Evolutionary conservation across 2,888 invertebrate genomes (phyloP), one percentile per base, ranked within the genome.

Genomic region (Drosophila affinis): DNA sequence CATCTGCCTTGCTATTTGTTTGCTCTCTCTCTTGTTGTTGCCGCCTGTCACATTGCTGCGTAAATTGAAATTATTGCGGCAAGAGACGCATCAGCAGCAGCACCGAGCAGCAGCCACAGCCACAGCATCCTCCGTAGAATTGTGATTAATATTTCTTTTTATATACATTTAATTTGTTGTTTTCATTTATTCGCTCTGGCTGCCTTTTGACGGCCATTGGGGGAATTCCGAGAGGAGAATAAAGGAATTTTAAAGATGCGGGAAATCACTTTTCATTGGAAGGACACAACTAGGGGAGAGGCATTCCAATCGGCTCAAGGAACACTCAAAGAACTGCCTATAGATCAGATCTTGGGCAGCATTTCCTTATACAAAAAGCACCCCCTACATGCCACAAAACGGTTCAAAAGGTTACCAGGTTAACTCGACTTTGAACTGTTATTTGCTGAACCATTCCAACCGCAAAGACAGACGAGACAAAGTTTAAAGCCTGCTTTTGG

Each of bases 1-100:
- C 72, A 74, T 71, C 77, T 77, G 69, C 72, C 71, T 62, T 57
- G 72, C 17, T 62, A 29, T 58, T 69, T 76, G 62, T 76, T 79
- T 70, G 58, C 55, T 75, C 29, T 27, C 29, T 27, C 27, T 29
- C 73, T 75, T 79, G 58, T 70, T 79, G 76, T 71, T 76, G 79
- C 51, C 71, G 75, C 59, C 82, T 83, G 87, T 82, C 83, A 82
- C 86, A 79, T 85, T 86, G 88, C 71, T 72, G 72, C 81, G 77
- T 64, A 87, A 87, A 85, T 85, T 87, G 79, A 85, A 85, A 85
- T 88, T 88, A 85, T 88, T 88, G 78, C 87, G 51, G 52, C 63
- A 67, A 57, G 72, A 72, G 44, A 60, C 79, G 79, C 77, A 53
- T 53, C 54, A 53, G 32, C 29, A 21, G 32, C 39, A 39, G 34